phyloP scores from a whole-genome alignment of 2,888 invertebrate species.

The Coleophora flavipennella region DNA sequence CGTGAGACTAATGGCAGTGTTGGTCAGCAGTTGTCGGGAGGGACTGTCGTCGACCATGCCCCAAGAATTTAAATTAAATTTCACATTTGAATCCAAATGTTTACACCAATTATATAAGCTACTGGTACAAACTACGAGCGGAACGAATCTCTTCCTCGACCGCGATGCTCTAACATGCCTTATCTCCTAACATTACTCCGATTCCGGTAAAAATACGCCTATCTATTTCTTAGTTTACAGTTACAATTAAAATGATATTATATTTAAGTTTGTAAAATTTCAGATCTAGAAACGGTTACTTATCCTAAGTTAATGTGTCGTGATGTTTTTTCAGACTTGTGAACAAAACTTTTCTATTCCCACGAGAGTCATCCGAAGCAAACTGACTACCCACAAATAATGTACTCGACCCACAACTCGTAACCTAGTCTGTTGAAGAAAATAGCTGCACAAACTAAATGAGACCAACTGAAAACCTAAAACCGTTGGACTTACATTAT shows the following conservation, averaged over 20 bases:
- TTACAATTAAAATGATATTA: constrained; percentile 20
- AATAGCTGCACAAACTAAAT: not conserved
- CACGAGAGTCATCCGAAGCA: no score
- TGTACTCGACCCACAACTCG: constrained; percentile 2
- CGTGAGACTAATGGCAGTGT: constrained; percentile 61
- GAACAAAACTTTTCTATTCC: constrained; percentile 1
- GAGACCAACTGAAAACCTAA: not conserved
- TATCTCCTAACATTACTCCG: constrained; percentile 20
- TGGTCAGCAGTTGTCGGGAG: constrained; percentile 57
- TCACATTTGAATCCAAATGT: constrained; percentile 37
- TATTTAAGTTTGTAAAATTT: constrained; percentile 16
- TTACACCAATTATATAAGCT: constrained; percentile 21
- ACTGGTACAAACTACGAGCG: constrained; percentile 22
- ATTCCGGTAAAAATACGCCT: constrained; percentile 14
- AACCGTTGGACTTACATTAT: not conserved
- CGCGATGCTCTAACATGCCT: constrained; percentile 21
- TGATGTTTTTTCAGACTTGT: constrained; percentile 17
- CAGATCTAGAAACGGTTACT: constrained; percentile 20
- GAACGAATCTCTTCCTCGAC: constrained; percentile 15
- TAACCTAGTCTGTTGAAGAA: constrained; percentile 3
- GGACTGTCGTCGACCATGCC: constrained; percentile 43
- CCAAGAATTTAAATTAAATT: constrained; percentile 40
- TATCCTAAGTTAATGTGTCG: constrained; percentile 22
- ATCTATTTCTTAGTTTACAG: constrained; percentile 20
- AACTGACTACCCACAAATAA: no score